phyloP scores from a whole-genome alignment of 2,797 vertebrate species.

The Prionace glauca region DNA sequence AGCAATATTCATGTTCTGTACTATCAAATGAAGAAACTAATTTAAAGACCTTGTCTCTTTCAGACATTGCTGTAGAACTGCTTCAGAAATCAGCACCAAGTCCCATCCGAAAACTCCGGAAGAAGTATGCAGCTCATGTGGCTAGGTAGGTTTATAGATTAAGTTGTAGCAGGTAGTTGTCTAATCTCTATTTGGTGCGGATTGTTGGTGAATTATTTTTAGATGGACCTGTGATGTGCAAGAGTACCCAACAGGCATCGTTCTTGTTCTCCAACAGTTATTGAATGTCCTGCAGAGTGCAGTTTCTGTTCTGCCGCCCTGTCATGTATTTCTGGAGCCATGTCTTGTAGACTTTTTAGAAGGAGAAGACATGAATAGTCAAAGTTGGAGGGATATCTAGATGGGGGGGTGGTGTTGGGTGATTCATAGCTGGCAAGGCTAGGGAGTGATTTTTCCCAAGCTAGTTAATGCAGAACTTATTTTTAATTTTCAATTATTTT shows the following conservation, averaged over 20 bases:
- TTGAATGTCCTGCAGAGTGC: neutral
- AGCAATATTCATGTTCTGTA: neutral
- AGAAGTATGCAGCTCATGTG: conserved; percentile 90
- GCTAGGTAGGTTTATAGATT: conserved; percentile 69
- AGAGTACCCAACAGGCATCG: neutral
- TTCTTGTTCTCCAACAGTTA: neutral
- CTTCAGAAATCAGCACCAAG: conserved; percentile 95
- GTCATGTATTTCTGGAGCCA: neutral
- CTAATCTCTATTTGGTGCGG: neutral
- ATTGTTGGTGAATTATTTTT: neutral
- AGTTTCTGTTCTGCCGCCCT: neutral
- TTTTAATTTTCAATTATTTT: neutral
- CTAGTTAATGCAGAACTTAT: neutral
- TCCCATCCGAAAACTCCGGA: conserved; percentile 87
- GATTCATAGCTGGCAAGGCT: neutral
- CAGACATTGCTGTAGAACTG: conserved; percentile 94
- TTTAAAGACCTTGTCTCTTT: neutral
- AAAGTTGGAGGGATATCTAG: neutral
- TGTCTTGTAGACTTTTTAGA: neutral
- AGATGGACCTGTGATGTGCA: neutral
- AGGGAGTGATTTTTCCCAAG: neutral
- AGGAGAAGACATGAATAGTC: neutral
- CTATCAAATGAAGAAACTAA: neutral
- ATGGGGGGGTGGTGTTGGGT: no score
- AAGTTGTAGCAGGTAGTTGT: neutral